Percentiles rank a stretch among this genome's conserved stretches.
Evolutionary conservation across 2,113 vertebrate genomes (phyloP).

Genomic region (Hippopotamus amphibius): DNA sequence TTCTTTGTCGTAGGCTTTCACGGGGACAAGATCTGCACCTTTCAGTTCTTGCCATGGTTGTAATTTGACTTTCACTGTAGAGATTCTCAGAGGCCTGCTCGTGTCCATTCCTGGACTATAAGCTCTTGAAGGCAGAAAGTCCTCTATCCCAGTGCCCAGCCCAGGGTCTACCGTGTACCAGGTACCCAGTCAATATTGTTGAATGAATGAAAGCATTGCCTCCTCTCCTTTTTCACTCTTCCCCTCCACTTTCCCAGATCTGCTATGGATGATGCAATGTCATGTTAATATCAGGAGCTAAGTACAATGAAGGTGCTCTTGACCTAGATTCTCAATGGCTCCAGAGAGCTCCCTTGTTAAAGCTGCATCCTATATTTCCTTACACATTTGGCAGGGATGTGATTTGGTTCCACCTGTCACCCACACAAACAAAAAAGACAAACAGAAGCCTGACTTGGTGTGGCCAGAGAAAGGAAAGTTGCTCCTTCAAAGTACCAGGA

Average conservation of each 20-base stretch:
- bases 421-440: constrained; percentile 31
- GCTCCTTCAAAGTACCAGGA: constrained; percentile 62
- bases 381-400: not conserved
- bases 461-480: constrained; percentile 46
- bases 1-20: not conserved
- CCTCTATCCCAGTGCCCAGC: not conserved
- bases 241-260: not conserved
- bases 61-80: not conserved
- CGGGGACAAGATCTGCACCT: not conserved
- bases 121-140: not conserved
- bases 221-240: not conserved
- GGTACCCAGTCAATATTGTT: no score
- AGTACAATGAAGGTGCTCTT: not conserved
- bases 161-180: not conserved
- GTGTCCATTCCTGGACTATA: not conserved
- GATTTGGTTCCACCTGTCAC: not conserved
- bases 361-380: not conserved
- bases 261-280: not conserved
- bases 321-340: not conserved
- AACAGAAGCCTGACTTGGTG: constrained; percentile 13
- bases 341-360: not conserved
- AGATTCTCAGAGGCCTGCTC: not conserved
- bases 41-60: not conserved
- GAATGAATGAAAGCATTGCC: not conserved
- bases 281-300: not conserved